phyloP scores from a whole-genome alignment of 1,140 invertebrate genomes.

The Penaeus vannamei region DNA sequence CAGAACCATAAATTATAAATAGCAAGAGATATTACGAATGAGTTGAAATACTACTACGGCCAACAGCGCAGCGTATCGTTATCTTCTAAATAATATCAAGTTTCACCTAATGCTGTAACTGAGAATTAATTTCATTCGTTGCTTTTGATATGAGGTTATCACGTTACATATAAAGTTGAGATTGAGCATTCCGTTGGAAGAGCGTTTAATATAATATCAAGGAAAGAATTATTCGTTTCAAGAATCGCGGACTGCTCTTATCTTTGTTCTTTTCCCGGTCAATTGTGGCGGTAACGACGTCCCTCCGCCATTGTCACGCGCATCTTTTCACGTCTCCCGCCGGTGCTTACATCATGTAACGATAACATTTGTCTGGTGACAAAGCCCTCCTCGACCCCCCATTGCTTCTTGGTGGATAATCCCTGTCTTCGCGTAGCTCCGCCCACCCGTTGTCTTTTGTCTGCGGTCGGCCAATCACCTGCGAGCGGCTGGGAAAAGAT shows the following conservation, averaged over 20 bases:
- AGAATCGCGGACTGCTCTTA: neutral
- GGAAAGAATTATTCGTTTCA: too few relatives aligned
- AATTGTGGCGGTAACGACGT: conserved; percentile 43
- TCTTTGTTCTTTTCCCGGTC: conserved; percentile 52
- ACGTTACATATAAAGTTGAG: too few relatives aligned
- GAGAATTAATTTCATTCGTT: too few relatives aligned
- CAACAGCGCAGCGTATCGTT: too few relatives aligned
- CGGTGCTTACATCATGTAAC: conserved; percentile 40
- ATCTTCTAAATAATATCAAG: too few relatives aligned
- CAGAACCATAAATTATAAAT: too few relatives aligned
- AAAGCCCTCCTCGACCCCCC: conserved; percentile 44
- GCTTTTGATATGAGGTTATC: too few relatives aligned
- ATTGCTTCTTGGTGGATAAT: conserved; percentile 55
- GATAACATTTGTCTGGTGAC: conserved; percentile 59
- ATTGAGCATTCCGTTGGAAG: too few relatives aligned
- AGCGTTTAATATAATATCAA: too few relatives aligned
- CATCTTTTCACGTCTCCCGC: neutral
- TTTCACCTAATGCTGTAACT: too few relatives aligned
- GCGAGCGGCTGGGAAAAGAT: neutral
- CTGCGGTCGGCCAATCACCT: conserved; percentile 4
- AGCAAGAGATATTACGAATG: too few relatives aligned
- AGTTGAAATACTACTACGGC: too few relatives aligned
- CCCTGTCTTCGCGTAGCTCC: conserved; percentile 14
- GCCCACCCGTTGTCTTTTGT: conserved; percentile 52
- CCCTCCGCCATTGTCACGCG: neutral